Percentiles rank a stretch among this genome's conserved stretches.
Evolutionary conservation across 1,140 invertebrate genomes (phyloP).

Genomic region (Cheumatopsyche charites): DNA sequence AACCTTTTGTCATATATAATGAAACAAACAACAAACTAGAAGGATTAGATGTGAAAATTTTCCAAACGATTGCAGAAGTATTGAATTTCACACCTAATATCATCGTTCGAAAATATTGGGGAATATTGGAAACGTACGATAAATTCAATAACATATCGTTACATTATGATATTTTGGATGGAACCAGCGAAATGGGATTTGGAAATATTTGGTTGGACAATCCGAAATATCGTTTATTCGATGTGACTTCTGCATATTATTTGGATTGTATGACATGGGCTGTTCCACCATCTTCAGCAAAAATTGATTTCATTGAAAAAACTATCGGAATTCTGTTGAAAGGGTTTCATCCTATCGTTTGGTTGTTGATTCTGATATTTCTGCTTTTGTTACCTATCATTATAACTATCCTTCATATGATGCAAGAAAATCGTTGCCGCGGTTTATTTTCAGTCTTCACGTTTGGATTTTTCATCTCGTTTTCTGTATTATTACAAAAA

Average conservation of each 20-base stretch:
- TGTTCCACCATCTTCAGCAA: not conserved
- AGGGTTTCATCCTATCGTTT: not conserved
- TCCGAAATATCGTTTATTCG: not conserved
- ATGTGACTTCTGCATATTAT: not conserved
- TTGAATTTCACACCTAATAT: conserved; percentile 17
- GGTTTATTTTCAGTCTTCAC: not conserved
- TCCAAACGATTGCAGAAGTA: not conserved
- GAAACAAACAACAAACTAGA: not conserved
- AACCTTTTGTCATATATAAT: not conserved
- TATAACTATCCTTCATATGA: not conserved
- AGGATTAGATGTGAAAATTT: not conserved
- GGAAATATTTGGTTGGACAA: not conserved
- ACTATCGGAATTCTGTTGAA: conserved; percentile 2
- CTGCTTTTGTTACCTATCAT: not conserved
- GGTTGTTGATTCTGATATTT: not conserved
- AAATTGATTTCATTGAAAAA: not conserved
- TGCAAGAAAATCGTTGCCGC: not conserved
- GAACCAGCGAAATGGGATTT: conserved; percentile 8
- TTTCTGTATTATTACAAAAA: not conserved
- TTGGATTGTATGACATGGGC: conserved; percentile 18
- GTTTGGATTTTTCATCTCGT: not conserved
- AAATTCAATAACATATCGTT: not conserved
- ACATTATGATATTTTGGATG: not conserved
- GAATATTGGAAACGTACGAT: not conserved
- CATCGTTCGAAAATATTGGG: not conserved